These are phyloP conservation scores for Drosophila sproati DNA, from an alignment of 1,140 invertebrate species.

Conservation along the genomic window DNA sequence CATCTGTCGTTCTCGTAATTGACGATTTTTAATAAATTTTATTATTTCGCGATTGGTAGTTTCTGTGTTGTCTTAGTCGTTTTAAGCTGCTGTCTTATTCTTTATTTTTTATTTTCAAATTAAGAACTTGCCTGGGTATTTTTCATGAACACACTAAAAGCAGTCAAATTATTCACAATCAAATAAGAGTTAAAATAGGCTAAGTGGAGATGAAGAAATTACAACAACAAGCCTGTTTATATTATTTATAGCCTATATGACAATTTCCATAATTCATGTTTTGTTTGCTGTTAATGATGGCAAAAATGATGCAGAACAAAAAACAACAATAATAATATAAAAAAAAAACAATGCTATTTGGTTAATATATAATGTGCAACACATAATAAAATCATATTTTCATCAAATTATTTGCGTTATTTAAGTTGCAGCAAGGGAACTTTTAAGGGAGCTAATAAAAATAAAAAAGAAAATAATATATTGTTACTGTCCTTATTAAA, in stretches of 20 bases:
- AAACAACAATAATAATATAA: constrained; percentile 46
- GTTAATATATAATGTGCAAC: constrained; percentile 58
- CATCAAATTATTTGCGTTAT: neutral
- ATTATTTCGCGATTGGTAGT: constrained; percentile 21
- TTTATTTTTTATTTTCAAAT: constrained; percentile 14
- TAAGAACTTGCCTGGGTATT: neutral
- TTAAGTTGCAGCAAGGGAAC: neutral
- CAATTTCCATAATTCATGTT: constrained; percentile 48
- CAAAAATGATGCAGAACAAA: constrained; percentile 25
- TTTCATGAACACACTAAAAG: neutral
- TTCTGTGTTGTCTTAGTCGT: constrained; percentile 6
- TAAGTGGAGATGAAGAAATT: no score
- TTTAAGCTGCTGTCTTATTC: constrained; percentile 7
- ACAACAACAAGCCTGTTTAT: neutral
- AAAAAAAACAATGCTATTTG: constrained; percentile 35
- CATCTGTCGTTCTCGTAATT: constrained; percentile 33
- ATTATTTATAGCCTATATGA: constrained; percentile 49
- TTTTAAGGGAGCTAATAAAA: neutral
- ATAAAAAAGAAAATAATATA: neutral
- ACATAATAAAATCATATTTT: constrained; percentile 32
- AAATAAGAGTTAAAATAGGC: constrained; percentile 35
- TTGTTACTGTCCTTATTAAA: neutral
- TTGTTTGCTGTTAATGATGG: constrained; percentile 41
- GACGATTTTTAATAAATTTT: constrained; percentile 5
- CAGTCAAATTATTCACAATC: constrained; percentile 30